Evolutionary conservation across 1,140 invertebrate genomes (phyloP).

Genomic region (Carcinoscorpius rotundicauda): DNA sequence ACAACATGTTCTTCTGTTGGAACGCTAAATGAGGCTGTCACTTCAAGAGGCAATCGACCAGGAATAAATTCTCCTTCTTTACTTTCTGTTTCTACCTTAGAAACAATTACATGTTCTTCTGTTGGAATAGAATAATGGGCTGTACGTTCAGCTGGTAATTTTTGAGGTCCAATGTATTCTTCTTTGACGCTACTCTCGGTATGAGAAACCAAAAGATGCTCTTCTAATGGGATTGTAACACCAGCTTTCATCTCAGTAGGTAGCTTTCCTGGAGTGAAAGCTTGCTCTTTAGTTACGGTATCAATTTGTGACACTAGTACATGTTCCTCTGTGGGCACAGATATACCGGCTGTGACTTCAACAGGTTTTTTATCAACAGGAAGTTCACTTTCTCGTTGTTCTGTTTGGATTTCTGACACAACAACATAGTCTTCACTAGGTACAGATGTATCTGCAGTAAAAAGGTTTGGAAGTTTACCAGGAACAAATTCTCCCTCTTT

Average conservation of each 20-base stretch:
- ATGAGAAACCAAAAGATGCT: slow-evolving; percentile 14
- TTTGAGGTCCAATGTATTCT: slow-evolving; percentile 9
- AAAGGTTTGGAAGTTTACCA: slow-evolving; percentile 8
- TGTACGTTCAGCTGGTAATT: slow-evolving; percentile 8
- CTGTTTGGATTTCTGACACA: slow-evolving; percentile 5
- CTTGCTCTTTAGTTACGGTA: slow-evolving; percentile 9
- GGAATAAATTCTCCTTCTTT: slow-evolving; percentile 18
- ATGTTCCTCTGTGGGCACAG: slow-evolving; percentile 6
- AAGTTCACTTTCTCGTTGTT: slow-evolving; percentile 8
- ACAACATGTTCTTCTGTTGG: slow-evolving; percentile 17
- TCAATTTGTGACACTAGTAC: slow-evolving; percentile 10
- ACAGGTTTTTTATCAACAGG: slow-evolving; percentile 20
- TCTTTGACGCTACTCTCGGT: slow-evolving; percentile 16
- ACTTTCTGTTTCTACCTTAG: slow-evolving; percentile 18
- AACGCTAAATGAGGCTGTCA: slow-evolving; percentile 12
- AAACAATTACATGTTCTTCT: slow-evolving; percentile 17
- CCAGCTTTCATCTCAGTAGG: slow-evolving; percentile 15
- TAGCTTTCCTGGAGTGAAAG: slow-evolving; percentile 15
- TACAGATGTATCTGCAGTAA: slow-evolving; percentile 2
- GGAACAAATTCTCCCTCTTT: slow-evolving; percentile 12
- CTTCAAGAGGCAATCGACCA: slow-evolving; percentile 5
- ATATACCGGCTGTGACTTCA: slow-evolving; percentile 9
- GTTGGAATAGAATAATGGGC: slow-evolving; percentile 12
- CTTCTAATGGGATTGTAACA: slow-evolving; percentile 11
- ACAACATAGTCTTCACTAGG: slow-evolving; percentile 8